Base-by-base conservation (phyloP, 2,888 invertebrate genomes). In the Heteromurus nitidus region DNA sequence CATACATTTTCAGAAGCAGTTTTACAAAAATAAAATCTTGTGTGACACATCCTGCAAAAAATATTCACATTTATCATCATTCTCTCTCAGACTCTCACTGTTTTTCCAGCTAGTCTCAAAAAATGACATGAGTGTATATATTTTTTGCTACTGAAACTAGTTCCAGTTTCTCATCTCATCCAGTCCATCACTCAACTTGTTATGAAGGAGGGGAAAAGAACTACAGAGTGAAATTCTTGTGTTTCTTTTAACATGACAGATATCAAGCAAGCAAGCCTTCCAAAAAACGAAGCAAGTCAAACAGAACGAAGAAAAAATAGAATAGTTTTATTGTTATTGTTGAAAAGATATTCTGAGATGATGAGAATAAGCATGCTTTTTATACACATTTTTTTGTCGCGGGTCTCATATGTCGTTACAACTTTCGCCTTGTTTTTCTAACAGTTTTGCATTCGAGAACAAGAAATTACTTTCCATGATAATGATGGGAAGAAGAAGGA, bases 1-100 rank as follows among this genome's bases (percentile, higher is more conserved):
- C 36, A 36, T 36, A 36, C 13, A 5, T 13, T 36, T 13, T 13
- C 5, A 13, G 5, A 9, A 9, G 36, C 13, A 36, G 36, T 36
- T 36, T 36, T 36, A 9, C 36, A 9, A 9, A 13, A 5, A 9
- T 36, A 13, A 36, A 5, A 36, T 36, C 36, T 5, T 13, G 7
- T 13, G 13, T 36, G 36, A 36, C 36, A 36, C 36, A 36, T 9
- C 7, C 58, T 11, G 22, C 9, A 65, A 28, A 67, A 44, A 67
- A 36, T 47, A 44, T 47, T 47, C 67, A 50, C 67, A 67, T 67
- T 67, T 67, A 67, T 67, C 67, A 67, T 67, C 67, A 67, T 67
- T 67, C 30, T 62, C 22, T 9, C 13, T 24, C 11, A 13, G 50
- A 20, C n/a, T 50, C 13, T 36, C 36, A 36, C n/a, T 42, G 42